Base-by-base conservation (phyloP, 2,797 vertebrate species). In the Arrhamphus sclerolepis region DNA sequence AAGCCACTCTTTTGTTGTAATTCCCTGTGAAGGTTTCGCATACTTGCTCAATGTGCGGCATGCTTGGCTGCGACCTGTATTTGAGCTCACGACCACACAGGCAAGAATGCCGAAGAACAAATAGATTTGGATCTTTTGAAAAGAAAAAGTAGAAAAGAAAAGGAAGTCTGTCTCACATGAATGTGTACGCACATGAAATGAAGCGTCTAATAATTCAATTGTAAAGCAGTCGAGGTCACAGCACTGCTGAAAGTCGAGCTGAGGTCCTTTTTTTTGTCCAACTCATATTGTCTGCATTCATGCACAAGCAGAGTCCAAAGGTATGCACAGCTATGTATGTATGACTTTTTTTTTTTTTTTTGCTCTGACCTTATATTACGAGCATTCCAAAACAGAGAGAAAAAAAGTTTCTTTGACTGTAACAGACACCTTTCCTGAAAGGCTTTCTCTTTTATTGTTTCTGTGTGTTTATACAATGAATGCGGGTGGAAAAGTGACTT, bases 321-420 rank as follows among this genome's bases (percentile, higher is more conserved):
- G 19, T 18, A 18, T 46, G 1, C 17, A 48, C 18, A 38, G 51
- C 19, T 38, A 48, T n/a, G 51, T 41, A 44, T 28, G 51, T 14
- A 13, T 14, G 34, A 62, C 52, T 44, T 18, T 68, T 31, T 46
- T 19, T n/a, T n/a, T n/a, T n/a, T n/a, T n/a, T n/a, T n/a, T n/a
- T n/a, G n/a, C 17, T 28, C 31, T 29, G 24, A 16, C 3, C 0
- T 62, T 62, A 66, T 49, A 49, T 53, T 78, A 67, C 60, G 20
- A 71, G 51, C 34, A 70, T 66, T 62, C 68, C 8, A 34, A 34
- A 34, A 38, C 11, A 38, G 11, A 38, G 34, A 38, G 13, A 38
- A 34, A 34, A 38, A 38, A 38, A 2, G 9, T 38, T 2, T 38
- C 13, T 13, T 14, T 38, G 34, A 14, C 13, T 11, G 13, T 11